Evolutionary conservation across 2,113 vertebrate species (phyloP), one percentile per base, ranked within the genome.

Genomic region (Tympanuchus pallidicinctus): DNA sequence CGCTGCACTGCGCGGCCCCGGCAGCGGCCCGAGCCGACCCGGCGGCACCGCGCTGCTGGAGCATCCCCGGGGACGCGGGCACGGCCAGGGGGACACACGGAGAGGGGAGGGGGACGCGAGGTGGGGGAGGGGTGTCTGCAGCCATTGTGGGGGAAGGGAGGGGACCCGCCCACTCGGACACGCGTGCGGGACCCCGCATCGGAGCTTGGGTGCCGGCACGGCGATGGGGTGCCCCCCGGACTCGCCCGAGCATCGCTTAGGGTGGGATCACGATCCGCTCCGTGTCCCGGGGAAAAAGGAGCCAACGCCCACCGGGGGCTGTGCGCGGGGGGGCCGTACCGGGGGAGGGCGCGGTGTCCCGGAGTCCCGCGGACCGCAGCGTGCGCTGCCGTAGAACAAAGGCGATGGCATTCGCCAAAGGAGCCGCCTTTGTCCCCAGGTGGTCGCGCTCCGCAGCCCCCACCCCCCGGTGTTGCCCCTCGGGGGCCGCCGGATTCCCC

Each of bases 301-400:
- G 16, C 54, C 54, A 56, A 56, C 54, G 54, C 54, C 54, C 54
- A 56, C 28, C 54, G 54, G 54, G 16, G 27, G 52, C 52, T 54
- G 52, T 54, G 27, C 15, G 27, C 27, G 21, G 52, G 25, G 73
- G 57, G 21, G 8, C 10, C 13, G 10, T 7, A 2, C 43, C 18
- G 28, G 36, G 12, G 52, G 54, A 18, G 54, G 54, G 54, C 8
- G 54, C 54, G 27, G 28, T 56, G 54, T 56, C 54, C 54, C 28
- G 54, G 54, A 54, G 52, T 27, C n/a, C 59, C n/a, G n/a, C 30
- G 77, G 76, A 72, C 67, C 77, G 77, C 4, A 75, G 42, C 70
- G 59, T 83, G 83, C 65, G 93, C 75, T 60, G 91, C 60, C 74
- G 71, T 43, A 91, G 93, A 95, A 95, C 93, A 95, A 95, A 95